Base-by-base conservation (phyloP, 2,888 invertebrate species). In the Onthophagus sagittarius region DNA sequence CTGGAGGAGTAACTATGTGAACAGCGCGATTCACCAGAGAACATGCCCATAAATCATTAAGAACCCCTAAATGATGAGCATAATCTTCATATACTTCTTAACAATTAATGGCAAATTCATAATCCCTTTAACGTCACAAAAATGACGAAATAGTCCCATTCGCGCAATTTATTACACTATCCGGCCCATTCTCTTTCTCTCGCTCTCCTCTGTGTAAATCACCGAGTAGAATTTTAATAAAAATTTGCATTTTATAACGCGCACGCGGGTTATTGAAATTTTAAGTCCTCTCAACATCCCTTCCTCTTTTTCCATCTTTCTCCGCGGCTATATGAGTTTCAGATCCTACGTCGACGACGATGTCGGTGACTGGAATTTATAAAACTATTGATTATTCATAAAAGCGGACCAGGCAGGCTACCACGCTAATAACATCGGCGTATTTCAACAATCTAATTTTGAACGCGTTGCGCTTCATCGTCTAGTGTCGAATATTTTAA, bases 171-270 rank as follows among this genome's bases (percentile, higher is more conserved):
- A 67, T 67, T 67, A 67, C 23, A 67, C 32, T 11, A 11, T 23
- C 15, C 5, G 15, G 32, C 31, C 71, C 71, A 13, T 70, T 53
- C 71, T 70, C 53, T 14, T 63, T 70, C 70, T 63, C 70, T 73
- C 73, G 39, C 53, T 71, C 65, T 62, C 65, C 65, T 73, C 65
- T 73, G 73, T 73, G 71, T 71, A 73, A 73, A 64, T 71, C 71
- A 62, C 72, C 32, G 71, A 65, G 72, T 64, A 71, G 72, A 72
- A 74, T 71, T 72, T 74, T 74, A 71, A 72, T 72, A 72, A 74
- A 74, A 72, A 74, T 74, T 74, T 74, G 74, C 74, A 74, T 74
- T 74, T 74, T 72, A 74, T 74, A 74, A 74, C 74, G 70, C 63
- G 70, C 15, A 32, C 31, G 6, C 31, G 69, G 72, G 72, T 74